Evolutionary conservation across 1,140 invertebrate genomes (phyloP).

Genomic region (Ectropis grisescens): DNA sequence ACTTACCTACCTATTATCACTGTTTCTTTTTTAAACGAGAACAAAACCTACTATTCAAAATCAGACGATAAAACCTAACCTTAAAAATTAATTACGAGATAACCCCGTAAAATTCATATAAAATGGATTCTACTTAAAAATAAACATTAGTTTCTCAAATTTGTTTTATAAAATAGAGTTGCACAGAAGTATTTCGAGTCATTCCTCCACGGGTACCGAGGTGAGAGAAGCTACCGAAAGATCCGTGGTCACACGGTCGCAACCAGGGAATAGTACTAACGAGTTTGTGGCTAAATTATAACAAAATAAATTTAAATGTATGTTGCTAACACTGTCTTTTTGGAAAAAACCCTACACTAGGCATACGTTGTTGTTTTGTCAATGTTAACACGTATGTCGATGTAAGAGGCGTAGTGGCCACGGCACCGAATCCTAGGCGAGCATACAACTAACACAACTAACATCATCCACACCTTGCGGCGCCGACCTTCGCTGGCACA

Average conservation of each 20-base stretch:
- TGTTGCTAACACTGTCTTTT: no score
- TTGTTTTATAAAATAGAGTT: constrained; percentile 16
- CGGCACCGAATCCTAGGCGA: no score
- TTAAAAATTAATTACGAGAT: constrained; percentile 58
- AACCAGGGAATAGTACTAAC: no score
- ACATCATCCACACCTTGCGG: constrained; percentile 25
- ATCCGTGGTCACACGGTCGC: no score
- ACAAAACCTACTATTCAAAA: constrained; percentile 38
- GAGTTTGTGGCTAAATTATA: no score
- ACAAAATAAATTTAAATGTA: no score
- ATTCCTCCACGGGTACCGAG: constrained; percentile 2
- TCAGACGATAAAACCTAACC: constrained; percentile 52
- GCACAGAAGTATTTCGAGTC: constrained; percentile 1
- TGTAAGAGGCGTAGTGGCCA: no score
- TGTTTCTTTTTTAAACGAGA: constrained; percentile 48
- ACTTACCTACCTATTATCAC: constrained; percentile 63
- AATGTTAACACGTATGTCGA: no score
- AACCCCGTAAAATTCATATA: constrained; percentile 36
- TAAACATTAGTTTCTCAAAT: constrained; percentile 30
- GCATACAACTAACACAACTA: no score
- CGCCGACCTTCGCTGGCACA: constrained; percentile 59
- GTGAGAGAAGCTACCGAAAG: constrained; percentile 14
- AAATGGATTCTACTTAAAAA: constrained; percentile 47
- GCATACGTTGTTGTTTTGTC: no score
- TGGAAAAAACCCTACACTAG: no score